Evolutionary conservation across 2,888 invertebrate species (phyloP).

Genomic region (Hofmannophila pseudospretella): DNA sequence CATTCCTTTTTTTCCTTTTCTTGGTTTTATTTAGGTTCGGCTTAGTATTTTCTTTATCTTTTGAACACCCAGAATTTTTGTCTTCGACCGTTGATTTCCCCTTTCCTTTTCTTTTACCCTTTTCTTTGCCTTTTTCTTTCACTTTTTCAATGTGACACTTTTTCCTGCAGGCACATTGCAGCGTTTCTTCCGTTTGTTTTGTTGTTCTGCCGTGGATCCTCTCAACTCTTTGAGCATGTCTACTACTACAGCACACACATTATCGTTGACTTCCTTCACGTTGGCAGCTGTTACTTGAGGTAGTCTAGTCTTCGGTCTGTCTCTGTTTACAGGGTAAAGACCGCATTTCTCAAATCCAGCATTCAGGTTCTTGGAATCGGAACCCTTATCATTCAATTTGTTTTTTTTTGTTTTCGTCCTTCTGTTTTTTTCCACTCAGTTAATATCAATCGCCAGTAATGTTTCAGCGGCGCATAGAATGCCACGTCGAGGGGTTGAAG

Average conservation of each 20-base stretch:
- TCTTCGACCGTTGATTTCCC: too few relatives aligned
- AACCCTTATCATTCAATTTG: neutral
- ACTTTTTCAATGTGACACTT: neutral
- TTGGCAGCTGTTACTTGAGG: neutral
- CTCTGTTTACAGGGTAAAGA: neutral
- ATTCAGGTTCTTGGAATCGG: neutral
- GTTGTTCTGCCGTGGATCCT: neutral
- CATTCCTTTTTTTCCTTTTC: too few relatives aligned
- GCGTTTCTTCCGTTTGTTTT: neutral
- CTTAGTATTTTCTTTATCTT: too few relatives aligned
- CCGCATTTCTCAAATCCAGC: slow-evolving; percentile 1
- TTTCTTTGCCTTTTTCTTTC: too few relatives aligned
- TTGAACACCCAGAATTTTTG: too few relatives aligned
- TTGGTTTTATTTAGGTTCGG: too few relatives aligned
- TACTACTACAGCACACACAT: slow-evolving; percentile 1
- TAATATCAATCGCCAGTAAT: neutral
- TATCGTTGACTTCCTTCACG: neutral
- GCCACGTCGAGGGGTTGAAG: neutral
- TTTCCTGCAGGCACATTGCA: neutral
- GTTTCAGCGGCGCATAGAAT: slow-evolving; percentile 1
- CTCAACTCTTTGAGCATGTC: neutral
- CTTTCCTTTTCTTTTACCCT: too few relatives aligned
- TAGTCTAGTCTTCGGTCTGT: neutral
- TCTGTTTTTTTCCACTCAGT: neutral
- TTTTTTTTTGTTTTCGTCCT: neutral